Evolutionary conservation across 2,797 vertebrate genomes (phyloP), one percentile per base, ranked within the genome.

Genomic region (Poecilia velifera): DNA sequence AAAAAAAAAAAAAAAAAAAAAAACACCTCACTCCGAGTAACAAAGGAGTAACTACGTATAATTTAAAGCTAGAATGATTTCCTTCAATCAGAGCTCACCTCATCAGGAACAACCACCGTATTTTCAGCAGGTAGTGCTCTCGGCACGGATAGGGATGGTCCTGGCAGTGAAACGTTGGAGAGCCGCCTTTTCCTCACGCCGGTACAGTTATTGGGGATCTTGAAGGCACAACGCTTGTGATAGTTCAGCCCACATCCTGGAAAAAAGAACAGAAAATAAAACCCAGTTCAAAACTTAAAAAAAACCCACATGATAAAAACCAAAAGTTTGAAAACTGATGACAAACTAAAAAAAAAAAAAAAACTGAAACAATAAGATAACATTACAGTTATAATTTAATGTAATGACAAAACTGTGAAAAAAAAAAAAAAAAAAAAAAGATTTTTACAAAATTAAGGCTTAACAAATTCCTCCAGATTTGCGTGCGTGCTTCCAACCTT

Each of bases 141-240:
- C 16, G 97, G 97, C 86, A 97, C 92, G 0, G 97, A 97, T 84
- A 98, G 97, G 46, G 96, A 97, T 1, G 97, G 94, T 82, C 96
- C 97, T 0, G 98, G 97, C 78, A 99, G 93, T 16, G 98, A 99
- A 18, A 98, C 97, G 0, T 99, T 99, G 86, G 98, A 99, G 79
- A 99, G 89, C 13, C 98, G 95, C 41, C 98, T 96, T 91, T 99
- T 99, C 88, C 97, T 96, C 87, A 98, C 96, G 79, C 98, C 98
- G 25, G 97, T 97, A 87, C 98, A 99, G 92, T 99, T 99, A 94
- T 99, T 99, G 71, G 98, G 98, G 90, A 99, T 99, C 95, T 99
- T 99, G 95, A 99, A 99, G 94, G 98, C 98, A 79, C 98, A 99
- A 81, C 98, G 96, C 85, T 99, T 99, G 95, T 99, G 98, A 93